Base-by-base conservation (phyloP, 2,888 invertebrate species). In the Drosophila mayaguana region DNA sequence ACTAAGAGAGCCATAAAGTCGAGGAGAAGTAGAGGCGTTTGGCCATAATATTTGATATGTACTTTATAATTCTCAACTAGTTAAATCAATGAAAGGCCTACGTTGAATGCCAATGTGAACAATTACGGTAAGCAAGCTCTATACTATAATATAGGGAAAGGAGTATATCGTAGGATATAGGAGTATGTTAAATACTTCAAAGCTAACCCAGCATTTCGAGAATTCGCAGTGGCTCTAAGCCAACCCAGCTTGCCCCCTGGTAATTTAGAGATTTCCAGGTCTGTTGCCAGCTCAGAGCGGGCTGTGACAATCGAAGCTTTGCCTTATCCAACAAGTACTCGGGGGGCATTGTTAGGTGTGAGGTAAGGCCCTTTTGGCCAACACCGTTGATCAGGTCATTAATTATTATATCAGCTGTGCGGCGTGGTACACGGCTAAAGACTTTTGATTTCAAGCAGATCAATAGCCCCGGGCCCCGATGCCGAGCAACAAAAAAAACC, bases 371-470 rank as follows among this genome's bases (percentile, higher is more conserved):
- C 65, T 64, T 68, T 77, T n/a, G 42, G 63, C 62, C 53, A 89
- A 81, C 62, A 2, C 59, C 3, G 40, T 40, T 72, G 56, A 83
- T 75, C 72, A 69, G 77, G 72, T 90, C 91, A 90, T 87, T 88
- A 89, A 89, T 90, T 87, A 83, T 83, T 78, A 78, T 81, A 90
- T 88, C 80, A 79, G 81, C 60, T 69, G 45, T 28, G 16, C 14
- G 34, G 14, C 25, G 80, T 72, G 67, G 69, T 61, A 75, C 64
- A 74, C 68, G 72, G 53, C 75, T 81, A 83, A 89, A 88, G 84
- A 91, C 91, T 92, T 91, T 92, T 91, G 91, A 91, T 91, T 91
- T 91, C 91, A 75, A 83, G 81, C 82, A 90, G 88, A 90, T 88
- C 84, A 88, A 88, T 88, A 87, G 85, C 84, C 81, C 80, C 75